Evolutionary conservation across 2,113 vertebrate genomes (phyloP).

Genomic region (Genyomyrus donnyi): DNA sequence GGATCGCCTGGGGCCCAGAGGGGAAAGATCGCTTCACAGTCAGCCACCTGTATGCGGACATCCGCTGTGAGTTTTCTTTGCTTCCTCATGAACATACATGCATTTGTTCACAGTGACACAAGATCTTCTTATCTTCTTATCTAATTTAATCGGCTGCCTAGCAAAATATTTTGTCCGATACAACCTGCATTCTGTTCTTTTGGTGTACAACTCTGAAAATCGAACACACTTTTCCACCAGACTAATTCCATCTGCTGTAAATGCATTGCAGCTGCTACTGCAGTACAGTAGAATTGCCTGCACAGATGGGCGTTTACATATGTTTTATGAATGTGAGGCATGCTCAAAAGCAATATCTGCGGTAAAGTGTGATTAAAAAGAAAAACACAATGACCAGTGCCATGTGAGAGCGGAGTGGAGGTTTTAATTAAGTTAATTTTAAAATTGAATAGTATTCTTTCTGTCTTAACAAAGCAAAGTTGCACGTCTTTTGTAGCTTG

Average conservation of each 20-base stretch:
- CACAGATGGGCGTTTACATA: not conserved
- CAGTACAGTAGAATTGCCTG: not conserved
- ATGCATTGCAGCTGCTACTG: not conserved
- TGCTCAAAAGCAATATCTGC: not conserved
- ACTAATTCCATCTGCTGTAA: not conserved
- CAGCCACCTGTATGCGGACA: constrained; percentile 93
- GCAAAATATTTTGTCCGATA: not conserved
- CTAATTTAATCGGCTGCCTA: not conserved
- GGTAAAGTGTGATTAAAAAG: not conserved
- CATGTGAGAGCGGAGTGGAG: not conserved
- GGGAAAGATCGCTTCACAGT: constrained; percentile 94
- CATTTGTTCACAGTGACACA: not conserved
- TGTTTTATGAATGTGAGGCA: not conserved
- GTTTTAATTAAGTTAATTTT: not conserved
- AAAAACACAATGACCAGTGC: not conserved
- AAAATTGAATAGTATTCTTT: not conserved
- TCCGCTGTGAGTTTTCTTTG: constrained; percentile 82
- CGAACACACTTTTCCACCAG: not conserved
- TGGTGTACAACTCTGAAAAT: not conserved
- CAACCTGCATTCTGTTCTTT: not conserved
- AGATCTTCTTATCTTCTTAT: constrained; percentile 28
- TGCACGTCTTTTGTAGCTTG: not conserved
- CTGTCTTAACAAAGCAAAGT: not conserved
- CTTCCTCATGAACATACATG: not conserved
- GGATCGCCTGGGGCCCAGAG: constrained; percentile 93